Evolutionary conservation across 2,797 vertebrate genomes (phyloP).

Genomic region (Echeneis naucrates): DNA sequence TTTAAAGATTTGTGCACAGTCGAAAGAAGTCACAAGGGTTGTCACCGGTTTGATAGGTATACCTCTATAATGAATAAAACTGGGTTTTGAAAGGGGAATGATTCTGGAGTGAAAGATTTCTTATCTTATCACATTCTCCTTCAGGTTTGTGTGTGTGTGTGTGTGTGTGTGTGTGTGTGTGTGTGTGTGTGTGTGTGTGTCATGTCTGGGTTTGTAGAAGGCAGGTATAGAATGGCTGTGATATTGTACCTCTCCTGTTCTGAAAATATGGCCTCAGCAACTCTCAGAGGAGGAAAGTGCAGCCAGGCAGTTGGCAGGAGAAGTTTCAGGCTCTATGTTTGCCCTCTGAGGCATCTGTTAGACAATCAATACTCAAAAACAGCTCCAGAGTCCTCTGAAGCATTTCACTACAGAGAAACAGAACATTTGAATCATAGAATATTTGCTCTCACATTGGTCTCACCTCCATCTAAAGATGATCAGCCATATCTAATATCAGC

Average conservation of each 20-base stretch:
- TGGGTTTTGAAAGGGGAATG: not conserved
- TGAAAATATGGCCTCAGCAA: slow-evolving; percentile 59
- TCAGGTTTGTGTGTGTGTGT: not conserved
- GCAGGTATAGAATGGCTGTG: slow-evolving; percentile 58
- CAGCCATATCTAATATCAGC: not conserved
- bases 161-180: slow-evolving; percentile 7
- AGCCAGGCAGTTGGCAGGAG: slow-evolving; percentile 62
- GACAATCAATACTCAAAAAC: slow-evolving; percentile 61
- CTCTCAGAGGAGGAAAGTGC: slow-evolving; percentile 66
- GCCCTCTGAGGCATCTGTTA: slow-evolving; percentile 50
- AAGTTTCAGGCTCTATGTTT: slow-evolving; percentile 40
- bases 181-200: not conserved
- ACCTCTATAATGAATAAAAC: not conserved
- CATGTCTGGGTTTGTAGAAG: not conserved
- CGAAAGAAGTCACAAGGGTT: not conserved
- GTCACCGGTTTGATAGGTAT: not conserved
- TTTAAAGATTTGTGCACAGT: not conserved
- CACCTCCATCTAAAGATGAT: not conserved
- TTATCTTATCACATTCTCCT: slow-evolving; percentile 3
- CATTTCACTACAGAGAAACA: slow-evolving; percentile 14
- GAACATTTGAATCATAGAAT: not conserved
- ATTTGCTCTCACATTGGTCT: not conserved
- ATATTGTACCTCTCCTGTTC: slow-evolving; percentile 54
- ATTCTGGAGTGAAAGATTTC: not conserved
- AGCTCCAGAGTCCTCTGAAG: slow-evolving; percentile 17